Base-by-base conservation (phyloP, 2,797 vertebrate species). In the Pipistrellus pygmaeus region DNA sequence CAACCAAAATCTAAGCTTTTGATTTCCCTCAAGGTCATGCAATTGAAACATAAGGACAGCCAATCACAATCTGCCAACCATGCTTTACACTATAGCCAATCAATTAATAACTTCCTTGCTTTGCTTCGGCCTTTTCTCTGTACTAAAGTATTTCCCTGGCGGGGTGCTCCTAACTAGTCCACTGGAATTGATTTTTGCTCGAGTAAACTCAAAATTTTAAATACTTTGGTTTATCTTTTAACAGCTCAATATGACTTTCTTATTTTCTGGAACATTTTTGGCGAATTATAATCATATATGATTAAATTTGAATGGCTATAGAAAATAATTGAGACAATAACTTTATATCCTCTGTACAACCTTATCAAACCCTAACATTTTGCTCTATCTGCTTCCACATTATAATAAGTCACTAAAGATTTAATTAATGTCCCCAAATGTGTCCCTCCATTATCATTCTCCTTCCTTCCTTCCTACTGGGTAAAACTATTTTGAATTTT, bases 221-320 rank as follows among this genome's bases (percentile, higher is more conserved):
- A 41, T 6, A 20, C 32, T 55, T 92, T 21, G 21, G 9, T 23
- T 44, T 55, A 73, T 35, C 46, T 23, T 82, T 66, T 55, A 72
- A 82, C 6, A 73, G 30, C 27, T 55, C 30, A 62, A 72, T 53
- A 9, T 51, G 27, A 73, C 48, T 84, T 86, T 78, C 55, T 84
- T 81, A 60, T 64, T 83, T 86, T 84, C 57, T 93, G 71, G 68
- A 76, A 81, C 83, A n/a, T 25, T 81, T 92, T 73, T 88, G 41
- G 57, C 23, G 73, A 85, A 73, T 77, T 35, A 20, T 11, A 84
- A 68, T 62, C n/a, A 62, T 51, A 44, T 46, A 69, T 38, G 5
- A 62, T 48, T 53, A 68, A 9, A 55, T 27, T 44, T 73, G 48
- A 73, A 85, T 83, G 69, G 8, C 44, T 62, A 64, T 0, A 11